Percentiles rank a stretch among this genome's conserved stretches.
phyloP scores from a whole-genome alignment of 2,797 vertebrate genomes.

The Perodicticus potto region DNA sequence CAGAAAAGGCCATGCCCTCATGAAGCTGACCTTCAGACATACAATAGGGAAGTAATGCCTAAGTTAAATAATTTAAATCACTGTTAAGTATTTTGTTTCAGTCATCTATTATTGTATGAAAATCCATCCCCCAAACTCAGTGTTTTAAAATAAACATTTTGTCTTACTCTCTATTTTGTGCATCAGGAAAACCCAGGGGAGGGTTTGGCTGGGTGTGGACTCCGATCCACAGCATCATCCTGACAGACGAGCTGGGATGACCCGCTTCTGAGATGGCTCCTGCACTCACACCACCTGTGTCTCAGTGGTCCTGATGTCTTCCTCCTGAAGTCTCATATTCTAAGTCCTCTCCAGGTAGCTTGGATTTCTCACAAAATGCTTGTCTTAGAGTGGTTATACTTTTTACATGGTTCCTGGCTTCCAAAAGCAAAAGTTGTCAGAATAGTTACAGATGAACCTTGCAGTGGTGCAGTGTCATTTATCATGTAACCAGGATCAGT shows the following conservation, averaged over 20 bases:
- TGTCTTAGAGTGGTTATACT: not conserved
- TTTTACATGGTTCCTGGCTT: not conserved
- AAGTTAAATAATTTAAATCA: conserved; percentile 16
- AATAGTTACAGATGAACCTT: not conserved
- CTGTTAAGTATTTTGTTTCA: not conserved
- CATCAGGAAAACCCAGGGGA: not conserved
- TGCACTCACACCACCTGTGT: not conserved
- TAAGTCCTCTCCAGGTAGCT: not conserved
- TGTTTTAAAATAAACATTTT: not conserved
- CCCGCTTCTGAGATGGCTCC: not conserved
- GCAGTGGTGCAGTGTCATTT: not conserved
- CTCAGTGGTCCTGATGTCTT: not conserved
- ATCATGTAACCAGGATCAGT: not conserved
- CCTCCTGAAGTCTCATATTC: not conserved
- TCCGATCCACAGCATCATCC: not conserved
- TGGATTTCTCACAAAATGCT: not conserved
- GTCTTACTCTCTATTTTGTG: not conserved
- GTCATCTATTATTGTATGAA: not conserved
- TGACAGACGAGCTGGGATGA: rapidly evolving
- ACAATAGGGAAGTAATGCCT: not conserved
- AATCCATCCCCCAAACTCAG: not conserved
- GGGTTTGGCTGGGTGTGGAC: not conserved
- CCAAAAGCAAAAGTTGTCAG: not conserved
- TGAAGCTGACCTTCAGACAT: not conserved
- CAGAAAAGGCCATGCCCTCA: not conserved